Percentiles rank a stretch among this genome's conserved stretches.
These are phyloP conservation scores for Mizuhopecten yessoensis DNA, from an alignment of 1,140 invertebrate genomes.

Conservation along the genomic window DNA sequence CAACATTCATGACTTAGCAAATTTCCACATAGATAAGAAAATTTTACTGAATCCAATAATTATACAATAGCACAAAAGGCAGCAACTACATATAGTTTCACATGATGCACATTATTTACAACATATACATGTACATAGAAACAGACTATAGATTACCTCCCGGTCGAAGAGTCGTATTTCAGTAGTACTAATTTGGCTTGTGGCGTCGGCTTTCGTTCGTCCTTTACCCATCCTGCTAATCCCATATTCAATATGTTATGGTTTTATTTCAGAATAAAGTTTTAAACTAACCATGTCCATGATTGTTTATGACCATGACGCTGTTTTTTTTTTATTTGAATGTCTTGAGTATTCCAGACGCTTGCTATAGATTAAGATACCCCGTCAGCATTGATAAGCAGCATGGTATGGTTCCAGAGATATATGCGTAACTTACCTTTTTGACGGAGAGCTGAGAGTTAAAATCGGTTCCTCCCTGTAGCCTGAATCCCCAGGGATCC, in stretches of 20 bases:
- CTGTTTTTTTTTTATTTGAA: background rate
- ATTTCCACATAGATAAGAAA: no score
- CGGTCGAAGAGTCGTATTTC: background rate
- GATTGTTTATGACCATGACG: background rate
- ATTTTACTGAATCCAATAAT: no score
- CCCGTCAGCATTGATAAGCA: no score
- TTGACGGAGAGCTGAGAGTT: background rate
- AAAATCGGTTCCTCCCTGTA: background rate
- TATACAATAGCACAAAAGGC: no score
- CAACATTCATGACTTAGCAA: no score
- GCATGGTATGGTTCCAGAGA: background rate
- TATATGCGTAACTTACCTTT: background rate
- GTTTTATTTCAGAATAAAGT: background rate
- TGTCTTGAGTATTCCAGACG: background rate
- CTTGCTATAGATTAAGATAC: background rate
- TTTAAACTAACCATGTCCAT: background rate
- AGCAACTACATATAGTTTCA: no score
- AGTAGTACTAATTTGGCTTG: slow-evolving; percentile 11
- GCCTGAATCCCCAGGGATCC: slow-evolving; percentile 22
- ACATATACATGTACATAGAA: background rate
- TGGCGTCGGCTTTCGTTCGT: background rate
- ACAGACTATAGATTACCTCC: slow-evolving; percentile 21
- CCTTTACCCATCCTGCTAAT: background rate
- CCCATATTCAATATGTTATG: background rate
- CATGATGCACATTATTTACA: no score